Percentiles rank a stretch among this genome's conserved stretches.
These are phyloP conservation scores for Bambusicola thoracicus DNA, from an alignment of 2,113 vertebrate species.

Conservation along the genomic window DNA sequence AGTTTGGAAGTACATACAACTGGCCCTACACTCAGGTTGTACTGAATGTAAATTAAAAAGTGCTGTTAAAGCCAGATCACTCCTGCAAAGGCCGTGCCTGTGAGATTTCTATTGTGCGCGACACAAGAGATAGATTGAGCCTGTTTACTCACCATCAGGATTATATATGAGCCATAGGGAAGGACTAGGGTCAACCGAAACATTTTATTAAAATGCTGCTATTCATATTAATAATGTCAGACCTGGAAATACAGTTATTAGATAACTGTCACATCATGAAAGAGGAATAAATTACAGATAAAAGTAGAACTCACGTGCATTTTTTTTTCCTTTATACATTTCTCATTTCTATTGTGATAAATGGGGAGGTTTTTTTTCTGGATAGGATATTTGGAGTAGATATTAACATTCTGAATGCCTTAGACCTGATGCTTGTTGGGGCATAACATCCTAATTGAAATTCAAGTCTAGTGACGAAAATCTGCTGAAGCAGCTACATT, in stretches of 20 bases:
- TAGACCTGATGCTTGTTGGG: not conserved
- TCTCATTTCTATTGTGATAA: not conserved
- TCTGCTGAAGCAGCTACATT: constrained; percentile 25
- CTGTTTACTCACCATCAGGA: not conserved
- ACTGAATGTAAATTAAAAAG: not conserved
- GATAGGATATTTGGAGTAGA: not conserved
- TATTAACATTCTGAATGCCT: constrained; percentile 19
- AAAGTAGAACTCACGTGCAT: not conserved
- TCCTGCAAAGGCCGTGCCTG: not conserved
- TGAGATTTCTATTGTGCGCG: not conserved
- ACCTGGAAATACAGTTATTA: not conserved
- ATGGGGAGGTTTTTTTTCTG: not conserved
- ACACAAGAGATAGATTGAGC: not conserved
- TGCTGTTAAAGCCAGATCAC: not conserved
- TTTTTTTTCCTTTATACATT: not conserved
- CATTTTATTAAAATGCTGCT: not conserved
- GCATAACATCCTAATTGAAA: not conserved
- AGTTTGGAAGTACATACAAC: not conserved
- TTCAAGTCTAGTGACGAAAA: constrained; percentile 31
- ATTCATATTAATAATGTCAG: constrained; percentile 6
- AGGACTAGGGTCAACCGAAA: not conserved
- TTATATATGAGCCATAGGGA: not conserved
- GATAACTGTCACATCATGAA: not conserved
- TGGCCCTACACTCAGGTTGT: not conserved
- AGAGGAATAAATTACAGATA: not conserved